Base-by-base conservation (phyloP, 37 sponge, comb jelly and placozoan species). In the Axinella damicornis region DNA sequence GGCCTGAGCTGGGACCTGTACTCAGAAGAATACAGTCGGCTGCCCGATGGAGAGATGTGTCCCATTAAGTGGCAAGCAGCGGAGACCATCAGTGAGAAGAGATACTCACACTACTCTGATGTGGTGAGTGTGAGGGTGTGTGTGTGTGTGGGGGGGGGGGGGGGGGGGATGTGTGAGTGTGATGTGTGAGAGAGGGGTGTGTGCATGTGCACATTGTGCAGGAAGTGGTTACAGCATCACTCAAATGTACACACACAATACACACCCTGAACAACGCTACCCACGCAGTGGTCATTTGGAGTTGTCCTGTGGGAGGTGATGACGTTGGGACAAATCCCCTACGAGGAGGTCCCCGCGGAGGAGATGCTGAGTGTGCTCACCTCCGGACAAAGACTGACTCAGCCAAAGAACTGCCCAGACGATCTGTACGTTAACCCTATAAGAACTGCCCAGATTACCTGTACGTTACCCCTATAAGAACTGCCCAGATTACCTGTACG, bases 271-370 rank as follows among this genome's bases (percentile, higher is more conserved):
- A n/a, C 77, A 52, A 59, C 67, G n/a, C n/a, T n/a, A n/a, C n/a
- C n/a, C n/a, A 57, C 54, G 5, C 83, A 94, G 95, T 95, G 95
- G 95, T 83, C 95, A 46, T 95, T 95, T 95, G 95, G 95, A 57
- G 95, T 95, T 40, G 87, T 88, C 0, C 37, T 95, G 36, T 95
- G 95, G 95, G 95, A 95, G 62, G 39, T 95, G 31, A 87, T 95
- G 89, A 92, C 95, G 2, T 82, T 84, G 13, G 95, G 95, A 0
- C 20, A 27, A 19, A 64, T 74, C 22, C 95, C 95, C 5, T 95
- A 91, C 55, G 87, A 91, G 52, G 83, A 88, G 36, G 52, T 83
- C 20, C 64, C 78, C 0, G 57, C 89, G 5, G 89, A 85, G 53
- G 85, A 91, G 21, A 76, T 91, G 81, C 35, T 85, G 27, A 35